A percentile compares a stretch with the other conserved stretches of the same genome.
These are phyloP conservation scores for Tenthredo livida DNA, from an alignment of 2,888 invertebrate genomes.

Conservation along the genomic window DNA sequence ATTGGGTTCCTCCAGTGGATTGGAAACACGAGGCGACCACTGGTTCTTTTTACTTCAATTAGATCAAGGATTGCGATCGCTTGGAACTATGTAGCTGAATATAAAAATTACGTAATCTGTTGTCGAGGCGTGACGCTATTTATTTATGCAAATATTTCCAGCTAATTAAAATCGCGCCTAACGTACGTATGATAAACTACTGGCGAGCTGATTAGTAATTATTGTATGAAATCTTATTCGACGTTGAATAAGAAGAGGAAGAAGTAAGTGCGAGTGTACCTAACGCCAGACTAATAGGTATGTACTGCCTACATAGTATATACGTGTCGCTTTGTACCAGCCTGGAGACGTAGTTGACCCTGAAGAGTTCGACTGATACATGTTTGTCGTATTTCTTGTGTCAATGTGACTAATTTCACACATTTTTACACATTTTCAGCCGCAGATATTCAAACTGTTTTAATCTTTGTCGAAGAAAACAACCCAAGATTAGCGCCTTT, in stretches of 20 bases:
- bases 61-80: not conserved
- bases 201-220: not conserved
- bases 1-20: not conserved
- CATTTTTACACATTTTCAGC: too few species aligned
- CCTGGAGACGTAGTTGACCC: not conserved
- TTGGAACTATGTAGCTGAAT: not conserved
- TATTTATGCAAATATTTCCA: not conserved
- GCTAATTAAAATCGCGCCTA: not conserved
- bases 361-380: not conserved
- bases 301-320: too few species aligned
- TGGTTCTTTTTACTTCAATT: not conserved
- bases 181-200: not conserved
- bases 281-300: not conserved
- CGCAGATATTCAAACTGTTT: not conserved
- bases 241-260: not conserved
- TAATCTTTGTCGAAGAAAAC: too few species aligned
- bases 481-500: not conserved
- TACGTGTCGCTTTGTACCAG: not conserved
- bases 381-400: not conserved
- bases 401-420: not conserved
- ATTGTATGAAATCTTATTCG: not conserved
- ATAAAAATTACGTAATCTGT: not conserved
- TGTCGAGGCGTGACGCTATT: not conserved
- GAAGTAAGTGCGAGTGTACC: not conserved
- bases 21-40: not conserved